Evolutionary conservation across 2,113 vertebrate species (phyloP).

Genomic region (Anthoscopus minutus): DNA sequence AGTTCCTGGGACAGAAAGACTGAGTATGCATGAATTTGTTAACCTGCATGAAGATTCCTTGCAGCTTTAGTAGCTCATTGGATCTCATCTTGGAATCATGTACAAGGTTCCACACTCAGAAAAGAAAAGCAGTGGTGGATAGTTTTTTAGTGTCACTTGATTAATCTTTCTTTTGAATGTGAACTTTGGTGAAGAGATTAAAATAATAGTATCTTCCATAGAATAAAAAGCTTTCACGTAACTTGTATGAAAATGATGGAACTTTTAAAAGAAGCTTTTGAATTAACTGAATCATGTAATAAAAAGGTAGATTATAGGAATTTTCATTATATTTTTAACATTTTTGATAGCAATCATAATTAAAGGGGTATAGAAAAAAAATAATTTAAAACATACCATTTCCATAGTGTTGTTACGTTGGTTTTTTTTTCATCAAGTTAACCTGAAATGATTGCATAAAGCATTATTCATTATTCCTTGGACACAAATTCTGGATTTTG

Average conservation of each 20-base stretch:
- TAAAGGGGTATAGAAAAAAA: not conserved
- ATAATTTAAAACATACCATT: not conserved
- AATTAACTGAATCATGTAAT: not conserved
- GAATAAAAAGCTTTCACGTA: not conserved
- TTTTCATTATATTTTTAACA: not conserved
- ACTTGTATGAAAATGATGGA: not conserved
- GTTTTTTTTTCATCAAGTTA: not conserved
- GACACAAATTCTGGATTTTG: not conserved
- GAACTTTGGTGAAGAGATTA: not conserved
- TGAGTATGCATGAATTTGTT: not conserved
- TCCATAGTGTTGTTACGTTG: too few species aligned
- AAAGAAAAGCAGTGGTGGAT: constrained; percentile 11
- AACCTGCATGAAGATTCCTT: not conserved
- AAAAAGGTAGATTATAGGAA: not conserved
- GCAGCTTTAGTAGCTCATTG: not conserved
- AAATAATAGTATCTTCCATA: not conserved
- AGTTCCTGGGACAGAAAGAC: not conserved
- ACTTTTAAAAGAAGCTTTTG: not conserved
- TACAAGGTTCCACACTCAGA: not conserved
- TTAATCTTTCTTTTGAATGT: not conserved
- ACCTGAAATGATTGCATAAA: not conserved
- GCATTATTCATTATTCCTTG: not conserved
- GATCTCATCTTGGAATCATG: not conserved
- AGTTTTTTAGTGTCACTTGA: not conserved
- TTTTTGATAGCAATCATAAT: not conserved